These are phyloP conservation scores for Brachypterus glaber DNA, from an alignment of 2,888 invertebrate species.

Conservation along the genomic window DNA sequence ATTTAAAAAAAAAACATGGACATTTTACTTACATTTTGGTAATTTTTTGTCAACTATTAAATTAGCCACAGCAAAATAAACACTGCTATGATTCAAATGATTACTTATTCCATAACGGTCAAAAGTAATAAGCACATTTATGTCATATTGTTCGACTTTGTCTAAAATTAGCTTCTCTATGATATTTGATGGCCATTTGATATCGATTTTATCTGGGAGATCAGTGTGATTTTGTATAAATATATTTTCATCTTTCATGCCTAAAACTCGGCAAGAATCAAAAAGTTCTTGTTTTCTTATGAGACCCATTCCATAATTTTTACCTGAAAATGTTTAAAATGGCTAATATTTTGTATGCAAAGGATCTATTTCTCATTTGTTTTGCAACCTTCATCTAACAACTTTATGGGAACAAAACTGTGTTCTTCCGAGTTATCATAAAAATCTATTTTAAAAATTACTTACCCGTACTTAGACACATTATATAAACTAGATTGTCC, in stretches of 20 bases:
- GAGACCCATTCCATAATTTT: slow-evolving; percentile 39
- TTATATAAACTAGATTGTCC: slow-evolving; percentile 61
- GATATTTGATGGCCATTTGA: slow-evolving; percentile 64
- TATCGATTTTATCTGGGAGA: slow-evolving; percentile 66
- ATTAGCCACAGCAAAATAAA: slow-evolving; percentile 72
- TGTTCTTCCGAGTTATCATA: no score
- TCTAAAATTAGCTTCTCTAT: slow-evolving; percentile 55
- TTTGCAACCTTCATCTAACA: no score
- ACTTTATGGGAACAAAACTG: no score
- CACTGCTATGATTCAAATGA: slow-evolving; percentile 84
- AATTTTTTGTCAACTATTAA: slow-evolving; percentile 66
- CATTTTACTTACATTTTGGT: slow-evolving; percentile 63
- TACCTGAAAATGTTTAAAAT: slow-evolving; percentile 30
- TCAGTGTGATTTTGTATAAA: slow-evolving; percentile 60
- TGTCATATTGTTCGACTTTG: slow-evolving; percentile 62
- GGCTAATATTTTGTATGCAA: no score
- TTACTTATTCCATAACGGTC: slow-evolving; percentile 88
- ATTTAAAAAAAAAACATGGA: no score
- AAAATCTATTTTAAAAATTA: slow-evolving; percentile 9
- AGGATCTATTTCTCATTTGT: no score
- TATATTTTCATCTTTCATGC: slow-evolving; percentile 68
- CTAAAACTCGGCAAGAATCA: slow-evolving; percentile 68
- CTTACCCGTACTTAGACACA: slow-evolving; percentile 79
- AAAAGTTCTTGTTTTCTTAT: slow-evolving; percentile 70
- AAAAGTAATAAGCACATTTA: slow-evolving; percentile 85